Percentiles rank a stretch among this genome's conserved stretches.
Conservation (phyloP, 2,888 invertebrate species). For the Lumbricus terrestris region DNA sequence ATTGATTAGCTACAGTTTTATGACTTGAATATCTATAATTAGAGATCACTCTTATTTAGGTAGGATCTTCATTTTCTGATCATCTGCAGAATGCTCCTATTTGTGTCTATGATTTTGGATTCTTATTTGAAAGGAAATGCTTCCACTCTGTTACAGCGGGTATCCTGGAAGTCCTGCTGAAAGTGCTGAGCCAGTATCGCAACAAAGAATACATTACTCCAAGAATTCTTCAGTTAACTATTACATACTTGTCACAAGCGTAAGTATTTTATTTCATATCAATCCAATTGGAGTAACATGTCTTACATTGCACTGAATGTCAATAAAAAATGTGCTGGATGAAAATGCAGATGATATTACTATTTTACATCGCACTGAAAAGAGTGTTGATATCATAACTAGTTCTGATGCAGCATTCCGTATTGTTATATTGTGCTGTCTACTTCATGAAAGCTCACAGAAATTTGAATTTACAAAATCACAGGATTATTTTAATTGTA, state of each 20-base stretch:
- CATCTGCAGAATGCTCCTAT: background rate
- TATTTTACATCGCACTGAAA: slow-evolving; percentile 14
- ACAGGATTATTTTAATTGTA: too few relatives aligned
- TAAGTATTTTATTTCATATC: slow-evolving; percentile 30
- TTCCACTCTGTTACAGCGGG: slow-evolving; percentile 49
- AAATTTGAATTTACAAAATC: too few relatives aligned
- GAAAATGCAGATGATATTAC: background rate
- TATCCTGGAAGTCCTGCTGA: slow-evolving; percentile 80
- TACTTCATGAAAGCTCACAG: background rate
- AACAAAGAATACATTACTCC: slow-evolving; percentile 83
- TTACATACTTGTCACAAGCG: slow-evolving; percentile 71
- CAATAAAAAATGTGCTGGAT: background rate
- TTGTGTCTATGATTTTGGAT: background rate
- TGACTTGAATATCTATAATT: too few relatives aligned
- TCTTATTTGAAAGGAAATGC: background rate
- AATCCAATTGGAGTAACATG: too few relatives aligned
- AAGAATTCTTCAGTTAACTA: slow-evolving; percentile 85
- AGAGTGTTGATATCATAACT: background rate
- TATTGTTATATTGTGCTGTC: too few relatives aligned
- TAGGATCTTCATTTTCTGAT: background rate
- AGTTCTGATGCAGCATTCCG: background rate
- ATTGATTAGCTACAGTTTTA: too few relatives aligned
- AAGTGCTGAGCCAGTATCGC: slow-evolving; percentile 78
- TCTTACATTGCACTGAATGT: background rate
- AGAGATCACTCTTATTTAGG: background rate